phyloP scores from a whole-genome alignment of 2,113 vertebrate genomes.

The Garra rufa region DNA sequence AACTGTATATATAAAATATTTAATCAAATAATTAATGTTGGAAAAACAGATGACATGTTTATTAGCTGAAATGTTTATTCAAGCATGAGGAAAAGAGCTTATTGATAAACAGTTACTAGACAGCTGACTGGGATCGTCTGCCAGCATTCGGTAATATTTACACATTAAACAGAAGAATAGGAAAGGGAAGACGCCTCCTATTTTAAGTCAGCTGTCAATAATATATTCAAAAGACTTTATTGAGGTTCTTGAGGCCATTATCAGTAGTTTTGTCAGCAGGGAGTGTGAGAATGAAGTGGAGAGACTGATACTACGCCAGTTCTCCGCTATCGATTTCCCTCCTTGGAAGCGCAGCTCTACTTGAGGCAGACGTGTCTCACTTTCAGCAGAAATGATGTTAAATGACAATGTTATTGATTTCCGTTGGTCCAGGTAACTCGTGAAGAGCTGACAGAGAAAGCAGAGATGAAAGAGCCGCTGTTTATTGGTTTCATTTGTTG shows the following conservation, averaged over 20 bases:
- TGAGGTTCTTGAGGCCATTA: neutral
- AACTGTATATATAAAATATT: no score
- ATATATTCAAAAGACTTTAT: neutral
- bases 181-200: neutral
- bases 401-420: conserved; percentile 39
- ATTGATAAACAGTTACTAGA: neutral
- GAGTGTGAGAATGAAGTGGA: neutral
- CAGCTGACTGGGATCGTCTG: neutral
- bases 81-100: neutral
- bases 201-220: neutral
- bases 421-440: neutral
- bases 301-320: neutral
- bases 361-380: neutral
- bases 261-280: neutral
- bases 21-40: no score
- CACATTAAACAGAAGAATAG: neutral
- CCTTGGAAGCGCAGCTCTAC: neutral
- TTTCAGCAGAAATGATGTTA: conserved; percentile 8
- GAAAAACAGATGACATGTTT: neutral
- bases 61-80: neutral
- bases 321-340: conserved; percentile 6
- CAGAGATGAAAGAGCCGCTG: neutral
- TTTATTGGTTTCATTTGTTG: neutral
- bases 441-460: neutral
- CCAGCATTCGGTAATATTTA: neutral